A percentile compares a stretch with the other conserved stretches of the same genome.
Conservation (phyloP, 2,113 vertebrate genomes). For the Sebastes fasciatus region DNA sequence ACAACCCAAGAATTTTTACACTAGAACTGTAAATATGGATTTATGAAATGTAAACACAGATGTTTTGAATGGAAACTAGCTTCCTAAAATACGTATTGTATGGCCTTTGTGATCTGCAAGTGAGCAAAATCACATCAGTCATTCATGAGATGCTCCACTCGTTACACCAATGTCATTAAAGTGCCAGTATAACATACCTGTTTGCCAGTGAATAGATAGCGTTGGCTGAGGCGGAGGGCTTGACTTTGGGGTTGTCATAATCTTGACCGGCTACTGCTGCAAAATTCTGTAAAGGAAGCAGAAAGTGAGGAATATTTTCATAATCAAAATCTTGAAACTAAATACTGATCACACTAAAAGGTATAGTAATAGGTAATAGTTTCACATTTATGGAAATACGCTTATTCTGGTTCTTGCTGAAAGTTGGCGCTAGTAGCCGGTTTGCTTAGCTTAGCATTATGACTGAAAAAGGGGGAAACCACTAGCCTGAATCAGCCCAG, state of each 20-base stretch:
- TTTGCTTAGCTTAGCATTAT: neutral
- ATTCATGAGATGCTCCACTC: neutral
- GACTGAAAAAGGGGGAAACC: neutral
- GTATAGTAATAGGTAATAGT: no score
- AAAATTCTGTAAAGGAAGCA: slow-evolving; percentile 84
- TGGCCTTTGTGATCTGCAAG: neutral
- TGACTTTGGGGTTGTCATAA: slow-evolving; percentile 93
- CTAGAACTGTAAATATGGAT: neutral
- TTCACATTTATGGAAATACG: neutral
- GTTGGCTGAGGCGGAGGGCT: slow-evolving; percentile 92
- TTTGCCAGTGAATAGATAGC: slow-evolving; percentile 93
- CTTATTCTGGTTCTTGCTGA: neutral
- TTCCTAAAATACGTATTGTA: neutral
- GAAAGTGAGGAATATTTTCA: neutral
- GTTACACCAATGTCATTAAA: neutral
- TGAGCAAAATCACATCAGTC: no score
- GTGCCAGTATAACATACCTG: slow-evolving; percentile 81
- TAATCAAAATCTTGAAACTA: neutral
- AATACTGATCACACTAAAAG: neutral
- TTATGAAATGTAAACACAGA: neutral
- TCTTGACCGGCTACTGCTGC: slow-evolving; percentile 81
- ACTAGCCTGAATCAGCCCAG: neutral
- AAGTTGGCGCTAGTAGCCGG: neutral
- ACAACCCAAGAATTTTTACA: neutral
- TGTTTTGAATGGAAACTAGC: neutral